phyloP scores from a whole-genome alignment of 1,140 invertebrate species.

The Sinonovacula constricta region DNA sequence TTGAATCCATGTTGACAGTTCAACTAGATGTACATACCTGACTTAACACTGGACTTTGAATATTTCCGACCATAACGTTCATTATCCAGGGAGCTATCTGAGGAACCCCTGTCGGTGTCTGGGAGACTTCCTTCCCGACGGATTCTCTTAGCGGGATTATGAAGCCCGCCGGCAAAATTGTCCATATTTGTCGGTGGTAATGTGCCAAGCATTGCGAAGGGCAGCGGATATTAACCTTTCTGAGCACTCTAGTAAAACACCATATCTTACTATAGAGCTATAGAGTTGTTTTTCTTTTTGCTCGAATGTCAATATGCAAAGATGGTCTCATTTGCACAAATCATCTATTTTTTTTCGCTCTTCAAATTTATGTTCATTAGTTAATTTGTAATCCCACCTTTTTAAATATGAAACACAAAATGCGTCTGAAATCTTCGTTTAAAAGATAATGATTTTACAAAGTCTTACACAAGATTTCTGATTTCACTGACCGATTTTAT shows the following conservation, averaged over 20 bases:
- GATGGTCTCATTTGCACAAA: background rate
- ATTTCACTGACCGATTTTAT: too few species aligned
- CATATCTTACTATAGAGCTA: too few species aligned
- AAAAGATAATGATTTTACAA: too few species aligned
- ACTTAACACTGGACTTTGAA: constrained; percentile 22
- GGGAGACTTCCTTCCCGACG: constrained; percentile 41
- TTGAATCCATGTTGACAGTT: too few species aligned
- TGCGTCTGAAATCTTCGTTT: too few species aligned
- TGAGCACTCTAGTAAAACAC: too few species aligned
- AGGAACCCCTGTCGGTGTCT: constrained; percentile 34
- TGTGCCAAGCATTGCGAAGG: constrained; percentile 43
- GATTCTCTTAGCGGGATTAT: constrained; percentile 34
- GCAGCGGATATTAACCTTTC: too few species aligned
- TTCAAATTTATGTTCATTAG: background rate
- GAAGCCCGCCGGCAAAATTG: constrained; percentile 12
- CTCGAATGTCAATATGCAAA: background rate
- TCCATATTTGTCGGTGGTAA: constrained; percentile 29
- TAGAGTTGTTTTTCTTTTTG: background rate
- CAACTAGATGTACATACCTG: constrained; percentile 34
- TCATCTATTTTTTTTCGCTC: background rate
- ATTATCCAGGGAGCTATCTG: constrained; percentile 30
- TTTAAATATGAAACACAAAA: too few species aligned
- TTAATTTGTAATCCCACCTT: background rate
- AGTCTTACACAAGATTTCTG: too few species aligned
- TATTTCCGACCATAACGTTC: constrained; percentile 30